Conservation (phyloP, 2,888 invertebrate species). For the Agriopis aurantiaria region DNA sequence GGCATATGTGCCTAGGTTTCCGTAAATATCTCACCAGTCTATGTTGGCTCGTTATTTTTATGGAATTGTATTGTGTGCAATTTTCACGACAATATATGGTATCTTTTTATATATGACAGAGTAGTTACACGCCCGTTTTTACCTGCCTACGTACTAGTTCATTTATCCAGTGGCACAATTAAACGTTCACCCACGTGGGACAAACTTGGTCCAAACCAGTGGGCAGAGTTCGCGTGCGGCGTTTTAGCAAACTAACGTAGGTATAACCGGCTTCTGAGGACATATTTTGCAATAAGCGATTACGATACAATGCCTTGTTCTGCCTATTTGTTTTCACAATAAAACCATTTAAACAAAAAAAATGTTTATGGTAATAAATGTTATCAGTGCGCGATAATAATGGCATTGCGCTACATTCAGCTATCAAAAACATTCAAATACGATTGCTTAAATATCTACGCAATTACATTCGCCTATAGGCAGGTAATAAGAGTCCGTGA, state of each 20-base stretch:
- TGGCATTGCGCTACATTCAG: conserved; percentile 10
- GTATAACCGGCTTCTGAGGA: conserved; percentile 43
- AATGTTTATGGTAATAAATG: conserved; percentile 7
- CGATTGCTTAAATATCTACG: conserved; percentile 12
- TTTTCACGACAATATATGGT: conserved; percentile 26
- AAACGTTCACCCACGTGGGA: conserved; percentile 58
- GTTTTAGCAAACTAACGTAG: conserved; percentile 51
- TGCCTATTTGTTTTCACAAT: conserved; percentile 7
- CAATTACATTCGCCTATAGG: conserved; percentile 15
- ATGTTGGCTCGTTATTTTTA: conserved; percentile 4
- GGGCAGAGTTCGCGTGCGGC: conserved; percentile 49
- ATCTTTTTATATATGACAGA: conserved; percentile 21
- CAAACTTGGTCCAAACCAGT: conserved; percentile 52
- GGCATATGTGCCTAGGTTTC: not conserved
- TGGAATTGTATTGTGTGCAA: conserved; percentile 17
- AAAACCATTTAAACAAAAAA: not conserved
- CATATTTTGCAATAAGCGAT: conserved; percentile 47
- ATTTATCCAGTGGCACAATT: conserved; percentile 49
- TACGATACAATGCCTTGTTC: conserved; percentile 17
- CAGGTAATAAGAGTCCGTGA: conserved; percentile 8
- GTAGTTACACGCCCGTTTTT: conserved; percentile 35
- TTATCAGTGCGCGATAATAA: conserved; percentile 18
- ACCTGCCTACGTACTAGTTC: conserved; percentile 44
- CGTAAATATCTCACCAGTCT: conserved; percentile 1
- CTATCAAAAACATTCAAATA: conserved; percentile 18